phyloP scores from a whole-genome alignment of 2,888 invertebrate genomes.

The Dexiosoma caninum region DNA sequence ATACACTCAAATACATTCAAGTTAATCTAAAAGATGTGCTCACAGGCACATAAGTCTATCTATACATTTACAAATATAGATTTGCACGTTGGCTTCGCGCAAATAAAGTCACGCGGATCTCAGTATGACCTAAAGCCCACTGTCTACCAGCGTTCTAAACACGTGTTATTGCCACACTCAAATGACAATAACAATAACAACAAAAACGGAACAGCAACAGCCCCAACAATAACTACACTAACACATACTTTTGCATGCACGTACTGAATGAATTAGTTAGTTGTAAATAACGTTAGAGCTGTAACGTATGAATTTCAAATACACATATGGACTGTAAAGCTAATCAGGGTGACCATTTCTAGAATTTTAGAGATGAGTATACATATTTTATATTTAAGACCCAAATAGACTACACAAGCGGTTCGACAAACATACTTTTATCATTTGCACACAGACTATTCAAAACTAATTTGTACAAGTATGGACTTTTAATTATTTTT shows the following conservation, averaged over 20 bases:
- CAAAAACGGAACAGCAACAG: conserved; percentile 31
- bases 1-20: not conserved
- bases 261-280: conserved; percentile 36
- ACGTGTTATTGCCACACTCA: conserved; percentile 72
- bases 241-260: not conserved
- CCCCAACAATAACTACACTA: too few species aligned
- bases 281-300: conserved; percentile 44
- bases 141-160: conserved; percentile 75
- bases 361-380: too few species aligned
- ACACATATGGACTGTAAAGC: not conserved
- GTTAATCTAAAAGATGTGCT: not conserved
- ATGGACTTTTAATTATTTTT: too few species aligned
- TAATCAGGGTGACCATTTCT: not conserved
- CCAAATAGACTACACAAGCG: too few species aligned
- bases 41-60: conserved; percentile 10
- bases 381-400: too few species aligned
- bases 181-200: conserved; percentile 43
- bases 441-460: too few species aligned
- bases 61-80: conserved; percentile 24
- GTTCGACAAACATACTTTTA: too few species aligned
- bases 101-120: conserved; percentile 77
- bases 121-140: conserved; percentile 77
- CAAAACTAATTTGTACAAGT: too few species aligned
- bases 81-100: conserved; percentile 60
- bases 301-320: not conserved